Evolutionary conservation across 2,113 vertebrate genomes (phyloP), one percentile per base, ranked within the genome.

Genomic region (Fulmarus glacialis): DNA sequence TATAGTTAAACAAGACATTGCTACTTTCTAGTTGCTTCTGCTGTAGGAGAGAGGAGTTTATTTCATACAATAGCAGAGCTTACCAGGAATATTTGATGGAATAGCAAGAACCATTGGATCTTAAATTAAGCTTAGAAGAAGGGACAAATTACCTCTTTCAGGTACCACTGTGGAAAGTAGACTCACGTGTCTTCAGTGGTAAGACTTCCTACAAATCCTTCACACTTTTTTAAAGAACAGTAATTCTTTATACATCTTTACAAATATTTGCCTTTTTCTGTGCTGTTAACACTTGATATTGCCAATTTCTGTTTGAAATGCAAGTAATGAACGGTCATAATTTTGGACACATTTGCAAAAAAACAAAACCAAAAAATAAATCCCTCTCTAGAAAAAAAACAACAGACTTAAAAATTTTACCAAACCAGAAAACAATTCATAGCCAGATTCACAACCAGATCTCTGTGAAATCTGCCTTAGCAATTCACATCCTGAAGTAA

Each of bases 151-250:
- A 40, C 11, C 9, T 89, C 32, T 75, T 88, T 42, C 12, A 29
- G 12, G 15, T 56, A 40, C 15, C 45, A 59, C 21, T 38, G 26
- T 30, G 47, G 16, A 75, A 96, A 79, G 70, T 6, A 90, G 13
- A 13, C 3, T 73, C 48, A 19, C 0, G 0, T 42, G 0, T 70
- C 47, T 50, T 89, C 26, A 53, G 20, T 38, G 26, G 22, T 26
- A 90, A 75, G 48, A 17, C 17, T 67, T 47, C 50, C 50, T 40
- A 66, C 9, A 74, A 74, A 89, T 59, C 11, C 19, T 72, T 74
- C 38, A 7, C 8, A 20, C n/a, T 60, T 36, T 87, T 88, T 68
- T 24, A 17, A 87, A 80, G 38, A 92, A 64, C 10, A n/a, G 30
- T 14, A 48, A n/a, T 63, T 77, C 43, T 85, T 75, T 64, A 36